Base-by-base conservation (phyloP, 2,797 vertebrate species). In the Coregonus sp. region DNA sequence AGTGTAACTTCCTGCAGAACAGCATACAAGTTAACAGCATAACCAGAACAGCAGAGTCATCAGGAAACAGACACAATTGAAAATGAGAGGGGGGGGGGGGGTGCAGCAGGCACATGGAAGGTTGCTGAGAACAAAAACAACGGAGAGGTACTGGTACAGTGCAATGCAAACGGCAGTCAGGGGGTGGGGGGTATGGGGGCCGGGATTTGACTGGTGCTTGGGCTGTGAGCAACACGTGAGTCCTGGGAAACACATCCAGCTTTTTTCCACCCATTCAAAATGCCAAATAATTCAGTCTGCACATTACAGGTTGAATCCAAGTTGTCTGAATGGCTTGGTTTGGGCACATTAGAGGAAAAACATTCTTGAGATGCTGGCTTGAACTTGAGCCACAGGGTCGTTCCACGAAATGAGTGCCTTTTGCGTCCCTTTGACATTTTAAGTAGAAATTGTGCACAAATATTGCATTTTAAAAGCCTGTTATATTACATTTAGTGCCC, bases 21-120 rank as follows among this genome's bases (percentile, higher is more conserved):
- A 11, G 25, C 66, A 59, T 72, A 76, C 71, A 81, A 73, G 71
- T 72, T 76, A 14, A 72, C 25, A 25, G 72, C 59, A 33, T 67
- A 74, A 47, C 61, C 61, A 33, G 33, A 72, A 70, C 4, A 50
- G 9, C 18, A 78, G 83, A 82, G 59, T 4, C 72, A 70, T 78
- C 75, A 80, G 85, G 83, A 85, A 87, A 84, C 76, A 69, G 80
- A 82, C 77, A 82, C 74, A 83, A 81, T 73, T 74, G 80, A 65
- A 73, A 81, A 37, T 78, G 74, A 51, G 59, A 65, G 40, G 29
- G 81, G 81, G 76, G 80, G 29, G 82, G 82, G 70, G 71, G 73
- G 73, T 15, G 16, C 16, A 80, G 79, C 51, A 75, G 7, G 12
- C 50, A 85, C 78, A 82, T 82, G 72, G 84, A 84, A 83, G 80